Percentiles rank a stretch among this genome's conserved stretches.
Conservation (phyloP, 1,140 invertebrate species). For the Leguminivora glycinivorella region DNA sequence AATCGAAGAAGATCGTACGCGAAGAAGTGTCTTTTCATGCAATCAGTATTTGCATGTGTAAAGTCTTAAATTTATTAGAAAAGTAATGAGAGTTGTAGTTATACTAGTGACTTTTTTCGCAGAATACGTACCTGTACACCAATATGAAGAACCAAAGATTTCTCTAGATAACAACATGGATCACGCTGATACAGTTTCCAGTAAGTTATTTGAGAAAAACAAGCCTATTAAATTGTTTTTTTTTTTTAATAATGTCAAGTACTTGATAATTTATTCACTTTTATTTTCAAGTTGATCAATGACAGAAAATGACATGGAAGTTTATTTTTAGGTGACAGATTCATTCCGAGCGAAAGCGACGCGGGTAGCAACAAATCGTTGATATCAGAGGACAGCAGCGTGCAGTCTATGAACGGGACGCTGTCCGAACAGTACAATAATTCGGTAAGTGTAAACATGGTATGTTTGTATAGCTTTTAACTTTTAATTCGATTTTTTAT, state of each 20-base stretch:
- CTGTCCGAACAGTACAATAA: conserved; percentile 64
- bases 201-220: conserved; percentile 45
- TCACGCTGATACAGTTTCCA: conserved; percentile 63
- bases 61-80: no score
- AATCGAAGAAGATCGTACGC: no score
- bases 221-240: no score
- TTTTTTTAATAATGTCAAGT: no score
- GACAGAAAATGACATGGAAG: background rate
- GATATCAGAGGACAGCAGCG: conserved; percentile 62
- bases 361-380: conserved; percentile 70
- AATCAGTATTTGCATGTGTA: no score
- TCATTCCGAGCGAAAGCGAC: conserved; percentile 67
- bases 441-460: conserved; percentile 47
- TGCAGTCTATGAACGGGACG: conserved; percentile 62
- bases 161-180: conserved; percentile 58
- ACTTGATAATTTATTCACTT: no score
- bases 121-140: conserved; percentile 68
- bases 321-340: conserved; percentile 57
- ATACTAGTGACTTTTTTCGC: conserved; percentile 34
- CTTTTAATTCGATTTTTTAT: no score
- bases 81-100: no score
- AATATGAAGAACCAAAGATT: conserved; percentile 70
- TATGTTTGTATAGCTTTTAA: no score
- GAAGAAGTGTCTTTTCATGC: no score
- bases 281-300: no score